These are phyloP conservation scores for Acanthoscelides obtectus DNA, from an alignment of 2,888 invertebrate genomes.

Conservation along the genomic window DNA sequence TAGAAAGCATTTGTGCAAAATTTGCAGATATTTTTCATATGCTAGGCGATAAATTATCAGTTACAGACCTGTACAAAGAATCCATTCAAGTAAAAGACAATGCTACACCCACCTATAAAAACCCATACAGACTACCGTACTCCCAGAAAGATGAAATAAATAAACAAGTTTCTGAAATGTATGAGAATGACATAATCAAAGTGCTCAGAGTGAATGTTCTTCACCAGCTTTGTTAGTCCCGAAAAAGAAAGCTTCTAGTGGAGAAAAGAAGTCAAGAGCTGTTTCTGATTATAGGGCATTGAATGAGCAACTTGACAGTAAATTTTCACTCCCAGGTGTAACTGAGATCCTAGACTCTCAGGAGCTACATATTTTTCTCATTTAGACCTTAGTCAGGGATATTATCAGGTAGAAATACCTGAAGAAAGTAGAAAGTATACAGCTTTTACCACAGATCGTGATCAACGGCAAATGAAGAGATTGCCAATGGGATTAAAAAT, in stretches of 20 bases:
- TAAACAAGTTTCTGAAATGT: not conserved
- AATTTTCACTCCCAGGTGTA: constrained; percentile 9
- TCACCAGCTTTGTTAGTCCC: not conserved
- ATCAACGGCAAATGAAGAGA: too few species aligned
- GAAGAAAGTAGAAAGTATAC: not conserved
- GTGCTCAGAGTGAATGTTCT: not conserved
- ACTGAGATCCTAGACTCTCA: constrained; percentile 28
- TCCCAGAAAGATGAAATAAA: not conserved
- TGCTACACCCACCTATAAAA: constrained; percentile 20
- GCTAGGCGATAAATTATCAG: constrained; percentile 19
- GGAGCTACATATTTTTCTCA: constrained; percentile 29
- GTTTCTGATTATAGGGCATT: constrained; percentile 3
- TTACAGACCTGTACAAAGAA: constrained; percentile 25
- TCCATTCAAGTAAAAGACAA: constrained; percentile 18
- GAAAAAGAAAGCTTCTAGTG: not conserved
- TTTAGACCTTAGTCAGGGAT: constrained; percentile 26
- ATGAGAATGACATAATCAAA: not conserved
- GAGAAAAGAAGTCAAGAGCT: not conserved
- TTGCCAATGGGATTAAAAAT: too few species aligned
- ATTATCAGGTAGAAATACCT: constrained; percentile 27
- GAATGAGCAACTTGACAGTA: not conserved
- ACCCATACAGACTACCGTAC: constrained; percentile 9
- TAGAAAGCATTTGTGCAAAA: too few species aligned
- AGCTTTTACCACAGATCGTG: too few species aligned
- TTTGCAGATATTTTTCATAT: constrained; percentile 13